Percentiles rank a stretch among this genome's conserved stretches.
Evolutionary conservation across 2,888 invertebrate species (phyloP).

Genomic region (Allygus modestus): DNA sequence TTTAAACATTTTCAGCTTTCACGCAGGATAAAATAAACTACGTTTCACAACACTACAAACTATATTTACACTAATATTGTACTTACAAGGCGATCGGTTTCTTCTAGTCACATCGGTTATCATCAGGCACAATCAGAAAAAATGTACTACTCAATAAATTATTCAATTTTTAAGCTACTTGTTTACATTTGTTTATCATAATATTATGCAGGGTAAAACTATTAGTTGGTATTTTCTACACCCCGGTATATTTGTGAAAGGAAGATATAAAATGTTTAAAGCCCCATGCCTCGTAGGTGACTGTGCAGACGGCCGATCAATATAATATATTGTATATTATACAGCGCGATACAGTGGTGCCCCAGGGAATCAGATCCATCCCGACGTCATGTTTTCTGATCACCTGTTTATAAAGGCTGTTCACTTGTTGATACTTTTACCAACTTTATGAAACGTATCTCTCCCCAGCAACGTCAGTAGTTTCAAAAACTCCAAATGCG

Average conservation of each 20-base stretch:
- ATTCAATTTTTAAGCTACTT: no score
- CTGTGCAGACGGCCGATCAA: not conserved
- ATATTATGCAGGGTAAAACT: no score
- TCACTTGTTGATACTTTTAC: constrained; percentile 2
- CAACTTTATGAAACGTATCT: constrained; percentile 19
- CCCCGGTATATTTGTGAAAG: not conserved
- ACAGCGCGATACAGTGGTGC: constrained; percentile 4
- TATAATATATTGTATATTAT: no score
- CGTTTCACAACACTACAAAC: no score
- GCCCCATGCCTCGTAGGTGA: not conserved
- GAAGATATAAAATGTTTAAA: not conserved
- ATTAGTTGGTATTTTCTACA: no score
- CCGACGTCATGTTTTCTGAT: constrained; percentile 32
- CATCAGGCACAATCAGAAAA: no score
- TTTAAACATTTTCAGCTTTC: no score
- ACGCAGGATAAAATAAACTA: no score
- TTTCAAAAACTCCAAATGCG: not conserved
- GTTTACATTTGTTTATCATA: no score
- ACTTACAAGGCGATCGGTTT: not conserved
- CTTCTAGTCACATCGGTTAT: not conserved
- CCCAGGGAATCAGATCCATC: constrained; percentile 38
- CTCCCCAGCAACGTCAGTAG: not conserved
- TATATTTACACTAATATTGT: no score
- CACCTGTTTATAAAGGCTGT: constrained; percentile 20
- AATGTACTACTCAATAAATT: no score